These are phyloP conservation scores for Drosophila subpulchrella DNA, from an alignment of 1,140 invertebrate genomes.

Conservation along the genomic window DNA sequence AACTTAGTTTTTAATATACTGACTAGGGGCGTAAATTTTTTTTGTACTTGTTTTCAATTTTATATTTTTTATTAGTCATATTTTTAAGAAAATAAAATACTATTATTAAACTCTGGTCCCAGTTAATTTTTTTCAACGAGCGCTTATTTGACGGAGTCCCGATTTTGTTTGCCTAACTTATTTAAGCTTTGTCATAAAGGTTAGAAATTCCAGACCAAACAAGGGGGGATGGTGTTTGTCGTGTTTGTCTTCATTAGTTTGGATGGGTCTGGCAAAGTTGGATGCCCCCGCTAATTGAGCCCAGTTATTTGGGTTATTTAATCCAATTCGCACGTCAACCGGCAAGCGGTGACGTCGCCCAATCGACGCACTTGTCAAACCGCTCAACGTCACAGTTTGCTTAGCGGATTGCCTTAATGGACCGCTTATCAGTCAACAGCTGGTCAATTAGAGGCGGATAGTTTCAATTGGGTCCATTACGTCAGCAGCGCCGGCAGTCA, in stretches of 20 bases:
- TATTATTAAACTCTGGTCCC: too few species aligned
- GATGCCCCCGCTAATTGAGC: constrained; percentile 25
- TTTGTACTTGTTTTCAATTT: too few species aligned
- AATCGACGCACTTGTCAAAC: constrained; percentile 6
- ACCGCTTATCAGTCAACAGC: constrained; percentile 45
- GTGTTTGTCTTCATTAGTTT: constrained; percentile 64
- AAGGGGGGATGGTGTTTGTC: background rate
- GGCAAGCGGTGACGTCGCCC: constrained; percentile 2
- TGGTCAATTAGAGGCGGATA: constrained; percentile 11
- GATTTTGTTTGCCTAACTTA: constrained; percentile 58
- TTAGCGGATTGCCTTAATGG: constrained; percentile 23
- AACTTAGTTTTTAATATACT: too few species aligned
- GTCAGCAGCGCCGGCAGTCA: constrained; percentile 22
- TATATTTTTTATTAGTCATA: too few species aligned
- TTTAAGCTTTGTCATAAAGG: constrained; percentile 39
- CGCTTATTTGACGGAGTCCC: constrained; percentile 6
- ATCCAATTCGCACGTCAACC: constrained; percentile 27
- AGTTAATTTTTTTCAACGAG: constrained; percentile 11
- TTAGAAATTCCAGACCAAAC: constrained; percentile 9
- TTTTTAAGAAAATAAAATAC: too few species aligned
- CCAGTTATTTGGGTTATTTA: constrained; percentile 12
- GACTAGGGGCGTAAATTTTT: too few species aligned
- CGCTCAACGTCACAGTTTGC: constrained; percentile 31
- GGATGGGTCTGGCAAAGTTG: constrained; percentile 34
- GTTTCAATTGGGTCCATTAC: constrained; percentile 36